Evolutionary conservation across 2,113 vertebrate genomes (phyloP).

Genomic region (Neofelis nebulosa): DNA sequence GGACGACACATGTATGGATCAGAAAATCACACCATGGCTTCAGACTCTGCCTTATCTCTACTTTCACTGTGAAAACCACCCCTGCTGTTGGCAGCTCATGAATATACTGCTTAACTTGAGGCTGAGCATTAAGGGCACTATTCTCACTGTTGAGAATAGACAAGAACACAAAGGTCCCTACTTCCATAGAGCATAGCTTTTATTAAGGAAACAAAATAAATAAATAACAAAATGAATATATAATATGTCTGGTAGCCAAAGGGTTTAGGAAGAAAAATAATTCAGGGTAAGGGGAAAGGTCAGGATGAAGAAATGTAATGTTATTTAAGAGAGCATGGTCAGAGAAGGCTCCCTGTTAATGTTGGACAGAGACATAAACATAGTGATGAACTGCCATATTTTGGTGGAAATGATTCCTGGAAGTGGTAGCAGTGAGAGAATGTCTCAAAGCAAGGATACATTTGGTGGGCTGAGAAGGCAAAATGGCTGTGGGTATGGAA

Average conservation of each 20-base stretch:
- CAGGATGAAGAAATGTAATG: fast-evolving
- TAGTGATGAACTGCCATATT: background rate
- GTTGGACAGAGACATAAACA: background rate
- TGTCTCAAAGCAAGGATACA: background rate
- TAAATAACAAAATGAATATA: background rate
- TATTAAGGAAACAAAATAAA: background rate
- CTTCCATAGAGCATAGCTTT: background rate
- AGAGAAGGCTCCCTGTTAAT: background rate
- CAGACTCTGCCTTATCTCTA: background rate
- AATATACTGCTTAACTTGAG: background rate
- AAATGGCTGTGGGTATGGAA: background rate
- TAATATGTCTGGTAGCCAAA: background rate
- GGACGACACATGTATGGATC: fast-evolving
- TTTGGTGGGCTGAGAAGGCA: background rate
- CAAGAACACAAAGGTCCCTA: background rate
- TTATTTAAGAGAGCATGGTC: background rate
- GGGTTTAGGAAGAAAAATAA: background rate
- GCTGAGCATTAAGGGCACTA: background rate
- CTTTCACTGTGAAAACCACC: background rate
- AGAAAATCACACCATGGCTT: background rate
- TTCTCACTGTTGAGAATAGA: background rate
- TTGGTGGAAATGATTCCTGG: background rate
- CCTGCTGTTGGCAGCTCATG: background rate
- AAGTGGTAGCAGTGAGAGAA: background rate
- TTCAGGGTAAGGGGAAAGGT: background rate